These are phyloP conservation scores for Callithrix jacchus DNA, from an alignment of 2,113 vertebrate species.

Conservation along the genomic window DNA sequence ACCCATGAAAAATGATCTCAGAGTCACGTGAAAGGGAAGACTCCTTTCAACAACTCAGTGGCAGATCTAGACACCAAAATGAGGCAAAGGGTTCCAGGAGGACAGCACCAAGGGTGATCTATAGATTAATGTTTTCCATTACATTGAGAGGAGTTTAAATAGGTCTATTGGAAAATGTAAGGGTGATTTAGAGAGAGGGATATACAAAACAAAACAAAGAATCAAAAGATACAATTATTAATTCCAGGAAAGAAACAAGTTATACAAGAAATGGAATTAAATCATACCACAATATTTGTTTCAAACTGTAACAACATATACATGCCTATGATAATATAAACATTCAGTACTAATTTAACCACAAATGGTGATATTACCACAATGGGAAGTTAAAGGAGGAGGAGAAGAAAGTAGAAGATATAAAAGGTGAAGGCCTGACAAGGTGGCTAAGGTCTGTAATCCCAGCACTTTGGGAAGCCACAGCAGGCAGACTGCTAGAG, in stretches of 20 bases:
- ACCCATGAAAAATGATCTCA: background rate
- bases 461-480: too few relatives aligned
- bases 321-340: too few relatives aligned
- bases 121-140: background rate
- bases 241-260: background rate
- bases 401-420: background rate
- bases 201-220: conserved; percentile 25
- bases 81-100: background rate
- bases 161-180: background rate
- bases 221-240: conserved; percentile 16
- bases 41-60: background rate
- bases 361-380: background rate
- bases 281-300: background rate
- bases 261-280: conserved; percentile 6
- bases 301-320: too few relatives aligned
- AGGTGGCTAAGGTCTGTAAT: too few relatives aligned
- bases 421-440: background rate
- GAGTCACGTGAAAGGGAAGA: background rate
- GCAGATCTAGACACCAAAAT: background rate
- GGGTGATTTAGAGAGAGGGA: background rate
- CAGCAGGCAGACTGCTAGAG: too few relatives aligned
- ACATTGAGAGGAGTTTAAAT: background rate
- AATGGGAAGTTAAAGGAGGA: background rate
- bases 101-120: background rate
- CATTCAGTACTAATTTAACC: background rate